Base-by-base conservation (phyloP, 2,113 vertebrate genomes). In the Leptobrachium leishanense region DNA sequence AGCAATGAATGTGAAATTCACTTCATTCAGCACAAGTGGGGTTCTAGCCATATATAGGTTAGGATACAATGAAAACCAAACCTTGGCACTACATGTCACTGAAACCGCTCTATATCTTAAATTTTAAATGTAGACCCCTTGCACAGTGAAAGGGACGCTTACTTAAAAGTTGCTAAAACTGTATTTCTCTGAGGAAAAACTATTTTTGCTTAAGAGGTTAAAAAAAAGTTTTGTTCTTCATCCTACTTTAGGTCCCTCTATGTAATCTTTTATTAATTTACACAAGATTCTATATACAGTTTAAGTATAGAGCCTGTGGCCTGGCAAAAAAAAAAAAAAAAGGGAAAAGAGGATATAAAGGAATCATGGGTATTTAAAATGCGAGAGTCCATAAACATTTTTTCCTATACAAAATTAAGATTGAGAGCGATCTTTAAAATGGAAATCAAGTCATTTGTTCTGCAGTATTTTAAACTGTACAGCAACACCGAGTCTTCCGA, bases 281-380 rank as follows among this genome's bases (percentile, higher is more conserved):
- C 78, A 81, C 78, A 67, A 81, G 71, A 68, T 68, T 5, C 20
- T 81, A 81, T 81, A 59, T 81, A 81, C 78, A 81, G 72, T 2
- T 59, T 68, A 44, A n/a, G 10, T 31, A 39, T n/a, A 8, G 65
- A 81, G 78, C 78, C 78, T 74, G 72, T 74, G 78, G 78, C 67
- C 53, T 44, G 69, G 55, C 9, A 68, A 57, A 13, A 43, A 70
- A 40, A 20, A n/a, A 41, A 39, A 63, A 70, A 40, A 46, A 39
- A 44, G 43, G 2, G 41, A 43, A 40, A 67, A 76, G 54, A 54
- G 54, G 74, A 76, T 76, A 75, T 41, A 55, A 50, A 50, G 46
- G 4, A 5, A 50, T 5, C 8, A 50, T 50, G 46, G 46, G 46
- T 50, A 5, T 5, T 50, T 50, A 50, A 50, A 50, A 50, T 68